A percentile compares a stretch with the other conserved stretches of the same genome.
These are phyloP conservation scores for Calcarius ornatus DNA, from an alignment of 2,113 vertebrate genomes.

Conservation along the genomic window DNA sequence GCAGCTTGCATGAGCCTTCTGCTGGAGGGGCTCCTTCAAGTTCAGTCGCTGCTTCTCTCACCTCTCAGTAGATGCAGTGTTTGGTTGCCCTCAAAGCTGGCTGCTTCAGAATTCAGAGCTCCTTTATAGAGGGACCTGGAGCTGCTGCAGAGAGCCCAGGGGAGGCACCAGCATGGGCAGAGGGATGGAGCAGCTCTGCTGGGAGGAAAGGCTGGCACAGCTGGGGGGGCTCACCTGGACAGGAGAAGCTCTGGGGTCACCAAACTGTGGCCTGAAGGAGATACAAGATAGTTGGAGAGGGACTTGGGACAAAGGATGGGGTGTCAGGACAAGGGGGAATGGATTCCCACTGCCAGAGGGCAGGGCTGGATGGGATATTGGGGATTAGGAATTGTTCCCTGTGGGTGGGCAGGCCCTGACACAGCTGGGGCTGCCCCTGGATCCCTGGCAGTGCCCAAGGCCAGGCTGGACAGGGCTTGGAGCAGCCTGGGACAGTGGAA, in stretches of 20 bases:
- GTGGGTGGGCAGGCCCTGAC: not conserved
- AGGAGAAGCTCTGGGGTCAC: not conserved
- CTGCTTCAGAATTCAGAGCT: not conserved
- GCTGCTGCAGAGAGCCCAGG: not conserved
- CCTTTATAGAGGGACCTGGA: not conserved
- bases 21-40: conserved; percentile 30
- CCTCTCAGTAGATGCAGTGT: not conserved
- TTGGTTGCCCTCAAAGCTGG: not conserved
- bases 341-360: not conserved
- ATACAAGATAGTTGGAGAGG: rapidly evolving
- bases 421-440: not conserved
- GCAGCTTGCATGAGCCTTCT: not conserved
- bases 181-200: not conserved
- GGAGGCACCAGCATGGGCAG: not conserved
- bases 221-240: not conserved
- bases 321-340: rapidly evolving
- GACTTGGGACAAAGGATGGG: rapidly evolving
- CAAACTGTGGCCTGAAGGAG: rapidly evolving
- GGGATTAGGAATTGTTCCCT: not conserved
- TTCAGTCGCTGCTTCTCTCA: not conserved
- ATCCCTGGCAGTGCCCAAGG: not conserved
- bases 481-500: not conserved
- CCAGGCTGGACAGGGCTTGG: not conserved
- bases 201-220: not conserved
- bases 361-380: rapidly evolving